Evolutionary conservation across 2,888 invertebrate species (phyloP).

Genomic region (Drosophila buzzatii): DNA sequence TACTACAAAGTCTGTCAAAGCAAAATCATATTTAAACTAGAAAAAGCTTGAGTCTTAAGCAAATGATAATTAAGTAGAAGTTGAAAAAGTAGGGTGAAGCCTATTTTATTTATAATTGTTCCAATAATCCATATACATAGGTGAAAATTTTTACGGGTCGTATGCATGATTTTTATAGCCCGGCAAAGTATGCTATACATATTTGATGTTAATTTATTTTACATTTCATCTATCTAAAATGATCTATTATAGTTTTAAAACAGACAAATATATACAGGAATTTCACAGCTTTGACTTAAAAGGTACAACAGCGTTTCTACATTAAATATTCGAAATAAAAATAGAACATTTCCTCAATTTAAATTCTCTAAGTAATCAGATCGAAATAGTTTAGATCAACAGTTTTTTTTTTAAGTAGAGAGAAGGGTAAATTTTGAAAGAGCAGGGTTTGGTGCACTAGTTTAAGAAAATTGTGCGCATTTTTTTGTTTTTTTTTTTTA

Average conservation of each 20-base stretch:
- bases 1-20: conserved; percentile 32
- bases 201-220: neutral
- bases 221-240: neutral
- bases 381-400: too few species aligned
- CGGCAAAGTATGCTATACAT: conserved; percentile 22
- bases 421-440: neutral
- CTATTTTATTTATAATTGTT: neutral
- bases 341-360: conserved; percentile 8
- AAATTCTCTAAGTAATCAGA: conserved; percentile 10
- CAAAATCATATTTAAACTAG: conserved; percentile 8
- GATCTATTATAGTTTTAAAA: neutral
- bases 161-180: neutral
- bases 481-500: conserved; percentile 17
- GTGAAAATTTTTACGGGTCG: neutral
- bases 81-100: neutral
- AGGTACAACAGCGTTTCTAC: neutral
- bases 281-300: neutral
- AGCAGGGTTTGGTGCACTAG: conserved; percentile 38
- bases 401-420: conserved; percentile 1
- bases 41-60: conserved; percentile 43
- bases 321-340: conserved; percentile 8
- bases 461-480: conserved; percentile 40
- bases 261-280: conserved; percentile 25
- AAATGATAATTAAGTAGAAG: conserved; percentile 27
- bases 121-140: neutral